A percentile compares a stretch with the other conserved stretches of the same genome.
Conservation (phyloP, 2,797 vertebrate genomes). For the Sebastes kiyomatsui region DNA sequence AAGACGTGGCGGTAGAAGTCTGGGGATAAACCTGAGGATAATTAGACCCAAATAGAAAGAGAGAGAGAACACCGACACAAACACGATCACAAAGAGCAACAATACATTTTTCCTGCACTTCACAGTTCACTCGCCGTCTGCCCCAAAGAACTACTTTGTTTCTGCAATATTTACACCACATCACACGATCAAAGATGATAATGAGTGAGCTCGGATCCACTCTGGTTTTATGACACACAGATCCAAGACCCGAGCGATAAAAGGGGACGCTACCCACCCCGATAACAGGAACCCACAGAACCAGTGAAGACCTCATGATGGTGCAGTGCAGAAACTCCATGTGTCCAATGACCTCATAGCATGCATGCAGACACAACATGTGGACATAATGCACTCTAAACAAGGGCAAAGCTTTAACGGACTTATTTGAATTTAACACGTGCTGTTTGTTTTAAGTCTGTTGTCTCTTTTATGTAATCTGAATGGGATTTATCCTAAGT, state of each 20-base stretch:
- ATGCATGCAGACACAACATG: background rate
- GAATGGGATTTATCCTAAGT: too few relatives aligned
- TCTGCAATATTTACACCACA: background rate
- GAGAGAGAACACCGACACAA: too few relatives aligned
- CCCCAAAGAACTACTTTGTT: background rate
- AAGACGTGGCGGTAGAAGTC: background rate
- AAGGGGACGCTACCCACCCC: accelerated
- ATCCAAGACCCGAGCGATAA: background rate
- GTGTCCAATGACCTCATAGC: background rate
- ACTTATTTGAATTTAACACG: background rate
- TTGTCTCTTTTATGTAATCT: too few relatives aligned
- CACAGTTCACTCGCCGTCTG: background rate
- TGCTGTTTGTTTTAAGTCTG: too few relatives aligned
- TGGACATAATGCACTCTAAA: background rate
- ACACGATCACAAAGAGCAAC: background rate
- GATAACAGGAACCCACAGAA: too few relatives aligned
- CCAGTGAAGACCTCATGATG: background rate
- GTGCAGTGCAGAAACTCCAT: background rate
- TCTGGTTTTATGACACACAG: too few relatives aligned
- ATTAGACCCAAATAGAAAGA: background rate
- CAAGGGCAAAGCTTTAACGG: background rate
- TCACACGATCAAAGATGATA: background rate
- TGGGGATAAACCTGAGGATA: background rate
- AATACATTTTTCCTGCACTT: background rate
- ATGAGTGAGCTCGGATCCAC: too few relatives aligned